phyloP scores from a whole-genome alignment of 2,888 invertebrate genomes.

The Acleris cristana region DNA sequence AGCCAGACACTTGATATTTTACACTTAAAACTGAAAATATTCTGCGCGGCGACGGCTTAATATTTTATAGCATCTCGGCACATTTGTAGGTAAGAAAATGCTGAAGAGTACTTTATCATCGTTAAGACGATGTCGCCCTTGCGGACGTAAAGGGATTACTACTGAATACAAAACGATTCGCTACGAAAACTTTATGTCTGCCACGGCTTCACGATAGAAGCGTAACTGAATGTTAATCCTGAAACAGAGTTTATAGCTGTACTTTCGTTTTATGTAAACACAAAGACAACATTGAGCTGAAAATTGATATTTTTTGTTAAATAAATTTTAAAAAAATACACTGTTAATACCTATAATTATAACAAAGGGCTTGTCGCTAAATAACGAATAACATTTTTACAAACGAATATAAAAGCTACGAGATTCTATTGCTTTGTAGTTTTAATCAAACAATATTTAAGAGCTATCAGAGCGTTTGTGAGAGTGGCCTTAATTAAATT shows the following conservation, averaged over 20 bases:
- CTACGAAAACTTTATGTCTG: constrained; percentile 37
- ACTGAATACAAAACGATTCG: constrained; percentile 38
- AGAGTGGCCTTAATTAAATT: too few relatives aligned
- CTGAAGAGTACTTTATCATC: constrained; percentile 34
- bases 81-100: constrained; percentile 28
- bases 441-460: too few relatives aligned
- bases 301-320: too few relatives aligned
- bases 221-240: constrained; percentile 27
- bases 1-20: constrained; percentile 60
- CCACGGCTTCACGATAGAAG: constrained; percentile 15
- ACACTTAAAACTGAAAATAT: constrained; percentile 53
- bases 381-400: too few relatives aligned
- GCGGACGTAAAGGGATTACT: constrained; percentile 40
- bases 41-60: constrained; percentile 30
- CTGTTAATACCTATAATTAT: too few relatives aligned
- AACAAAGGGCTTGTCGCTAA: too few relatives aligned
- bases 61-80: constrained; percentile 32
- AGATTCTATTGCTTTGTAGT: too few relatives aligned
- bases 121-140: constrained; percentile 36
- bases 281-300: constrained; percentile 4
- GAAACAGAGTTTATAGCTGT: constrained; percentile 19
- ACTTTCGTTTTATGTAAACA: not conserved
- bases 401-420: too few relatives aligned
- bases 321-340: too few relatives aligned
- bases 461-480: too few relatives aligned